Evolutionary conservation across 1,140 invertebrate genomes (phyloP).

Genomic region (Procambarus virginalis): DNA sequence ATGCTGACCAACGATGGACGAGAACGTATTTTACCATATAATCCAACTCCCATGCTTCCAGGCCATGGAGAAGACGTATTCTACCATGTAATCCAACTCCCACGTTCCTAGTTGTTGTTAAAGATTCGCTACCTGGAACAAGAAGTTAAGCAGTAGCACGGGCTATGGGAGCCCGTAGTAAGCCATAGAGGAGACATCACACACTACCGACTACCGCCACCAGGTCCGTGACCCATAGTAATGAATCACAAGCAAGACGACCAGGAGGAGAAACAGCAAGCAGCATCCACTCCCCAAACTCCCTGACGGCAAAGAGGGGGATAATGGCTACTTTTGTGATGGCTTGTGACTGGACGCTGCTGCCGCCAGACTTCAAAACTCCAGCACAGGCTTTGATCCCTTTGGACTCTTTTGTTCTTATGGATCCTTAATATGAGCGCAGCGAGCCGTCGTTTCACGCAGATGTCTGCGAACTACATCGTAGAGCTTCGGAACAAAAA

Average conservation of each 20-base stretch:
- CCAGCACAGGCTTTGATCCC: constrained; percentile 16
- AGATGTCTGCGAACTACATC: not conserved
- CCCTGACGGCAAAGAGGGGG: not conserved
- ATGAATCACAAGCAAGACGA: not conserved
- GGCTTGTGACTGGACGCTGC: not conserved
- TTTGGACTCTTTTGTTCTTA: constrained; percentile 19
- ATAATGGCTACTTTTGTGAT: not conserved
- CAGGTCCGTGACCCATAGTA: too few species aligned
- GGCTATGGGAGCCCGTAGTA: too few species aligned
- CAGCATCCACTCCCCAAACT: not conserved
- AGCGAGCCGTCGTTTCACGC: constrained; percentile 14
- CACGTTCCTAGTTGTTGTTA: too few species aligned
- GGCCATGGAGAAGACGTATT: too few species aligned
- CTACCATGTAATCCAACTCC: too few species aligned
- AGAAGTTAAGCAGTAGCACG: too few species aligned
- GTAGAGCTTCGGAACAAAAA: constrained; percentile 2
- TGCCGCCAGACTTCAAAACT: not conserved
- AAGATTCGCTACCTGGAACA: too few species aligned
- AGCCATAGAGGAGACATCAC: too few species aligned
- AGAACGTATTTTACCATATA: too few species aligned
- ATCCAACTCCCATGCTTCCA: too few species aligned
- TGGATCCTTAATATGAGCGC: constrained; percentile 30
- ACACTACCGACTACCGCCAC: too few species aligned
- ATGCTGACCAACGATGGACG: too few species aligned
- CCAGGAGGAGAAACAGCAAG: not conserved